phyloP scores from a whole-genome alignment of 2,113 vertebrate species.

The Erythrolamprus reginae region DNA sequence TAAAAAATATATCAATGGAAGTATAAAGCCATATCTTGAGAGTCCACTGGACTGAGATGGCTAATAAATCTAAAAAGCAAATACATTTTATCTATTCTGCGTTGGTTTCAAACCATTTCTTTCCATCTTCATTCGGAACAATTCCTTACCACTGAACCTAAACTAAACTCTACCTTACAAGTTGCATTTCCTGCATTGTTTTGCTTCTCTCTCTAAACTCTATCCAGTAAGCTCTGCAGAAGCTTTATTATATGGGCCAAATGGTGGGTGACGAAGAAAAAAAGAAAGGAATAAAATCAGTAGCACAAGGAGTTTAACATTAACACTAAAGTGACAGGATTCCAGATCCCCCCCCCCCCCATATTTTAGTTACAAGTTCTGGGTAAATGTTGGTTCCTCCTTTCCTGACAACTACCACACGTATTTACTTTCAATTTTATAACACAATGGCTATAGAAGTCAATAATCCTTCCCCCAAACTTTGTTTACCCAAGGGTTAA shows the following conservation, averaged over 20 bases:
- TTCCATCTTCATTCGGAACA: neutral
- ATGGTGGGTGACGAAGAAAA: neutral
- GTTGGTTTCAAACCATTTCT: neutral
- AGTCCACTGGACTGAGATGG: neutral
- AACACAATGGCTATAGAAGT: constrained; percentile 3
- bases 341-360: neutral
- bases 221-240: neutral
- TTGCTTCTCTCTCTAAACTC: neutral
- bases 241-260: neutral
- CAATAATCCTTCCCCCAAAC: constrained; percentile 4
- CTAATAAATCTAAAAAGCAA: neutral
- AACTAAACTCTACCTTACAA: neutral
- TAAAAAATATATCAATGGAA: neutral
- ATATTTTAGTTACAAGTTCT: neutral
- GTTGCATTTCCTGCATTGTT: neutral
- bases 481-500: constrained; percentile 27
- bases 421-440: constrained; percentile 45
- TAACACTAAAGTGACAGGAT: neutral
- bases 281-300: neutral
- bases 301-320: neutral
- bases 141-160: neutral
- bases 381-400: constrained; percentile 6
- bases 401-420: constrained; percentile 25
- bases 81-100: neutral
- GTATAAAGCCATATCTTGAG: neutral